These are phyloP conservation scores for Nestor notabilis DNA, from an alignment of 2,113 vertebrate genomes.

Conservation along the genomic window DNA sequence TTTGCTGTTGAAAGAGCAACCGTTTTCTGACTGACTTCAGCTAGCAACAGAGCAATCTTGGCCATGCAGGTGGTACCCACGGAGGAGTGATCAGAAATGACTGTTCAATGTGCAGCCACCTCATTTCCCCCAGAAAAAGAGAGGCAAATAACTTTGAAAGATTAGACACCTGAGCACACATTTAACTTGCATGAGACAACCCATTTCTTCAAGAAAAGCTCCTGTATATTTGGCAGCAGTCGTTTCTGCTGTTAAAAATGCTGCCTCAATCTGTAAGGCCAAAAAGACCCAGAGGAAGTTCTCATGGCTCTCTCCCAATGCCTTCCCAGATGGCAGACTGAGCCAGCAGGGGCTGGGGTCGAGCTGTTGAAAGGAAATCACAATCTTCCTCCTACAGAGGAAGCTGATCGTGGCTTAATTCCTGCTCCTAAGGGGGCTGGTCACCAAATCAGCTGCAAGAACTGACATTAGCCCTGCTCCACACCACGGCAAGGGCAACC, in stretches of 20 bases:
- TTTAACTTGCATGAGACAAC: not conserved
- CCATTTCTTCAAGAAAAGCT: not conserved
- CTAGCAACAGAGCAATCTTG: not conserved
- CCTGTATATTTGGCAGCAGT: not conserved
- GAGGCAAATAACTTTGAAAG: not conserved
- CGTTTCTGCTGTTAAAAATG: not conserved
- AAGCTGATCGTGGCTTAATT: not conserved
- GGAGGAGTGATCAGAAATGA: not conserved
- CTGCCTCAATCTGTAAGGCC: not conserved
- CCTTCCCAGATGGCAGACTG: not conserved
- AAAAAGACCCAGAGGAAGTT: not conserved
- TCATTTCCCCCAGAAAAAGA: not conserved
- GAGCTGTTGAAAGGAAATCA: not conserved
- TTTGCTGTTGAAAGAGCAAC: not conserved
- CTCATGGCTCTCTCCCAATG: not conserved
- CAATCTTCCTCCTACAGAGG: not conserved
- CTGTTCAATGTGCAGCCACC: not conserved
- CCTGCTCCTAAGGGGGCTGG: not conserved
- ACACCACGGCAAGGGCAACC: fast-evolving
- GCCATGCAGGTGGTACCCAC: not conserved
- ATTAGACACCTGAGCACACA: not conserved
- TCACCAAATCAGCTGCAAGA: fast-evolving
- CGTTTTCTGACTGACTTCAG: not conserved
- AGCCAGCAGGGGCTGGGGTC: not conserved
- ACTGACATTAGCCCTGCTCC: fast-evolving